Evolutionary conservation across 1,140 invertebrate genomes (phyloP).

Genomic region (Drosophila orena): DNA sequence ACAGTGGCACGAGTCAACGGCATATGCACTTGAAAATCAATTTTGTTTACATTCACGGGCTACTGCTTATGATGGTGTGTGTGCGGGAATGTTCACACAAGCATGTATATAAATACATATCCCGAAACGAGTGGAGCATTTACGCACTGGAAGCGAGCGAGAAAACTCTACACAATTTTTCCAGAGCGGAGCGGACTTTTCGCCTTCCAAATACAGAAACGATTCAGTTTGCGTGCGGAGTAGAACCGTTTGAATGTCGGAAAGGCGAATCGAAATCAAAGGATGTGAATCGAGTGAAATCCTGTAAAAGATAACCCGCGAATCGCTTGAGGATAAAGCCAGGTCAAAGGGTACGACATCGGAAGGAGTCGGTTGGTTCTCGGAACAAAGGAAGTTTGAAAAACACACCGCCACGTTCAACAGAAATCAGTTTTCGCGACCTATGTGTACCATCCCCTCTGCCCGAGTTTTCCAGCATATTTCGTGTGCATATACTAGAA

Average conservation of each 20-base stretch:
- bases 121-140: constrained; percentile 54
- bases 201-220: constrained; percentile 83
- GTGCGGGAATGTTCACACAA: constrained; percentile 11
- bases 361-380: neutral
- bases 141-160: constrained; percentile 74
- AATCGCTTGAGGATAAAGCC: constrained; percentile 6
- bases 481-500: constrained; percentile 63
- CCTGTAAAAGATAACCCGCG: neutral
- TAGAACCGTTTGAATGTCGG: constrained; percentile 74
- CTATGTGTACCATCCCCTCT: constrained; percentile 19
- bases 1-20: constrained; percentile 50
- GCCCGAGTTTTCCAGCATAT: constrained; percentile 61
- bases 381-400: neutral
- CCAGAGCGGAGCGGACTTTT: constrained; percentile 68
- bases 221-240: constrained; percentile 80
- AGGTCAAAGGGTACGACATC: constrained; percentile 1
- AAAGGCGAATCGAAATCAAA: constrained; percentile 39
- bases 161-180: constrained; percentile 76
- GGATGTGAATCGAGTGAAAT: constrained; percentile 42
- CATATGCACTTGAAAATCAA: constrained; percentile 53
- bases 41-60: constrained; percentile 70
- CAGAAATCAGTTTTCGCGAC: constrained; percentile 39
- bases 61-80: constrained; percentile 9
- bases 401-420: constrained; percentile 19
- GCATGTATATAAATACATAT: neutral